Base-by-base conservation (phyloP, 2,888 invertebrate genomes). In the Synergus gifuensis region DNA sequence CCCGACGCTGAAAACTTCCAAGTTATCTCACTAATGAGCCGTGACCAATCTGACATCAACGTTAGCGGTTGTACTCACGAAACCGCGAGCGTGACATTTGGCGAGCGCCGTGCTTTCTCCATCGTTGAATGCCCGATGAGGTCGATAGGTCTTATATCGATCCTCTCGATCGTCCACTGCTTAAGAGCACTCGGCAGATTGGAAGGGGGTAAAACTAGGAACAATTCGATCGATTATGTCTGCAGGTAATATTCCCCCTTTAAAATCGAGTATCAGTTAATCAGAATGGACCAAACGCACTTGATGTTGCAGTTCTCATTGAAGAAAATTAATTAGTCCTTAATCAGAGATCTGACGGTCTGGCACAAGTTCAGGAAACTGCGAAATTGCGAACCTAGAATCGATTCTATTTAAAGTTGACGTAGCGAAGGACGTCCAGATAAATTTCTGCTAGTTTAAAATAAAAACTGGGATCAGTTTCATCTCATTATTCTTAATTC, bases 21-120 rank as follows among this genome's bases (percentile, higher is more conserved):
- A 78, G 84, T 89, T 89, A 89, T 89, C 89, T 88, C 86, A 81
- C 86, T 89, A 89, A 89, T 88, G 89, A 89, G 89, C 85, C 87
- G 82, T 89, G 88, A 88, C 88, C 88, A 89, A 36, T 89, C 89
- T 86, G 87, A 87, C 87, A 83, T 83, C 82, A 81, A 81, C 80
- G 83, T 81, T 82, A 80, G 81, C 82, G 81, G 82, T 78, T 69
- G 79, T 73, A 78, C 84, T 81, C 79, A 80, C 82, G 81, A 81
- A 82, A 82, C 77, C 78, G 76, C 79, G 80, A 60, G 77, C 83
- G 81, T 81, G 82, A 83, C 83, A 81, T 81, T 82, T 81, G 82
- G 78, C 82, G 81, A 81, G 69, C 83, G 79, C 54, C 77, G 73
- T 54, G 64, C 66, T 62, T 54, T 46, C 66, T 69, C 73, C 62